Base-by-base conservation (phyloP, 2,113 vertebrate species). In the Grallaria varia region DNA sequence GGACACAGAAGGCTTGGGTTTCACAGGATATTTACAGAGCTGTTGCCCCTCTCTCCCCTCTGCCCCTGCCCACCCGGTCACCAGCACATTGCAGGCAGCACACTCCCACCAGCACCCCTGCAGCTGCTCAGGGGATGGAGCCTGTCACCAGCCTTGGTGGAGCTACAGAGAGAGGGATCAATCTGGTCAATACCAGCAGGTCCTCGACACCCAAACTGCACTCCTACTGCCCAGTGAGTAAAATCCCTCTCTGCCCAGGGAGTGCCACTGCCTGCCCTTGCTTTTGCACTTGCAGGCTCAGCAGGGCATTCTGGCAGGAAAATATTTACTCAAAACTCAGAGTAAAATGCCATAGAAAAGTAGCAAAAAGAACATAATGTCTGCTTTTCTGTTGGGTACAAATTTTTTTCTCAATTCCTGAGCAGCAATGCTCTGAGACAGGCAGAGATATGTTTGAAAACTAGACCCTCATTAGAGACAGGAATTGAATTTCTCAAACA, bases 41-140 rank as follows among this genome's bases (percentile, higher is more conserved):
- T 72, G 37, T 12, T 35, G 24, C 27, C 39, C 16, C n/a, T 67
- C 24, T 35, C 16, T 52, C 40, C 30, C n/a, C 6, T 31, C 33
- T 25, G 24, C 9, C 12, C 5, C 62, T 28, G 18, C 50, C 33
- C 52, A 21, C 22, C 18, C 55, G 39, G 35, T 6, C 59, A 35
- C 2, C 22, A 84, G 69, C 52, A 33, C 14, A 33, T 31, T 3
- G 21, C 42, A 44, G 58, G 31, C 62, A 87, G 42, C 4, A 3
- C 0, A 0, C 9, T 60, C 35, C 55, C 60, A 50, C 22, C 55
- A 69, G 56, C 7, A 1, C 49, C 19, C 39, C 62, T 55, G 24
- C 1, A 0, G 24, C 28, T 35, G 18, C 59, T 27, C 4, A 0
- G 50, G 33, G 62, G 5, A 31, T 21, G 24, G 59, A 25, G 39